phyloP scores from a whole-genome alignment of 1,140 invertebrate genomes.

The Copidosoma floridanum region DNA sequence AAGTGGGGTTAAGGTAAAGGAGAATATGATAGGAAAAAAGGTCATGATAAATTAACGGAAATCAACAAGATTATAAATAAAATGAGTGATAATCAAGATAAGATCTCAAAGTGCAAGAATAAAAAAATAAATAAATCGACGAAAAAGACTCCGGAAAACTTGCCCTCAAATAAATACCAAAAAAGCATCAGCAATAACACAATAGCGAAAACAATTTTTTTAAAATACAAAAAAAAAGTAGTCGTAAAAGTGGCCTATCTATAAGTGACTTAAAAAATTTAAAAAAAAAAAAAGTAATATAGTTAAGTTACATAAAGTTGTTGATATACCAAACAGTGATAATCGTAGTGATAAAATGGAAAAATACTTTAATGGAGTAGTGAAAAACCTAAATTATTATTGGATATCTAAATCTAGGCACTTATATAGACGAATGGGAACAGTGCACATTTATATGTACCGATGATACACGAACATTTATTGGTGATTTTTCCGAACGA shows the following conservation, averaged over 20 bases:
- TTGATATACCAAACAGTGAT: too few species aligned
- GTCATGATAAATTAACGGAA: neutral
- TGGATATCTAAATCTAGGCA: neutral
- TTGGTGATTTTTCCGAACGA: too few species aligned
- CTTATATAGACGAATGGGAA: conserved; percentile 4
- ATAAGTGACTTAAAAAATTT: too few species aligned
- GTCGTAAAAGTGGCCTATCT: too few species aligned
- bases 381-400: conserved; percentile 9
- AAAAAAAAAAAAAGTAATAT: too few species aligned
- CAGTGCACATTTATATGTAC: conserved; percentile 19
- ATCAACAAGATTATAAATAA: neutral
- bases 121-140: too few species aligned
- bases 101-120: neutral
- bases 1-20: neutral
- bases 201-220: too few species aligned
- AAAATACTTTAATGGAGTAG: conserved; percentile 10
- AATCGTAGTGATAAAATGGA: neutral
- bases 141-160: too few species aligned
- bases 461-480: neutral
- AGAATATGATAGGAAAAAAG: neutral
- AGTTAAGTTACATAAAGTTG: too few species aligned
- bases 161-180: too few species aligned
- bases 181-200: too few species aligned
- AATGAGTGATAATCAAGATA: neutral
- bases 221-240: too few species aligned